Evolutionary conservation across 2,113 vertebrate species (phyloP), one percentile per base, ranked within the genome.

Genomic region (Melanostigma gelatinosum): DNA sequence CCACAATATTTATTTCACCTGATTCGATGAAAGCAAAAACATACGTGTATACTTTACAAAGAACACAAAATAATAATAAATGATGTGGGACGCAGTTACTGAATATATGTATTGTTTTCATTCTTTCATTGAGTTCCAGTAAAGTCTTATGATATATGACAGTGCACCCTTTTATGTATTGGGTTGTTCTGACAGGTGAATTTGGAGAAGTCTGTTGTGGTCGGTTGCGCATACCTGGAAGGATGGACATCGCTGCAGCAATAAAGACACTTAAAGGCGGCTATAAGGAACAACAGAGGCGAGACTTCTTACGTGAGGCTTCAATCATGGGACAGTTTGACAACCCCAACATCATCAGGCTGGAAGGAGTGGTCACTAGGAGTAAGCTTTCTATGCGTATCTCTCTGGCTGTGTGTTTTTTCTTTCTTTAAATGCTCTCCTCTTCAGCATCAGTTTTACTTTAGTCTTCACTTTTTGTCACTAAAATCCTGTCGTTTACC

Each of bases 301-400:
- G 95, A 84, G 97, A 98, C 85, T 99, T 99, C 93, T 94, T 99
- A 75, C 95, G 97, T 84, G 98, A 99, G 90, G 98, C 98, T 3
- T 97, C 97, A 71, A 99, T 99, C 90, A 98, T 99, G 96, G 98
- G 98, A 75, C 97, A 99, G 71, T 99, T 99, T 91, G 96, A 97
- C 88, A 97, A 97, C 86, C 96, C 96, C 58, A 99, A 98, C 79
- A 99, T 99, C 89, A 97, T 99, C 88, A 95, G 96, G 27, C 95
- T 99, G 24, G 98, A 99, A 91, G 98, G 98, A 71, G 97, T 99
- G 44, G 97, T 99, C 86, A 99, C 97, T 24, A 98, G 96, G 91
- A 98, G 97, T 98, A 95, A 96, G 96, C 90, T 20, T 27, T 32
- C 16, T 50, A 8, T 65, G 20, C 50, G 9, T 50, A 4, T 52